Base-by-base conservation (phyloP, 2,113 vertebrate genomes). In the Callionymus lyra region DNA sequence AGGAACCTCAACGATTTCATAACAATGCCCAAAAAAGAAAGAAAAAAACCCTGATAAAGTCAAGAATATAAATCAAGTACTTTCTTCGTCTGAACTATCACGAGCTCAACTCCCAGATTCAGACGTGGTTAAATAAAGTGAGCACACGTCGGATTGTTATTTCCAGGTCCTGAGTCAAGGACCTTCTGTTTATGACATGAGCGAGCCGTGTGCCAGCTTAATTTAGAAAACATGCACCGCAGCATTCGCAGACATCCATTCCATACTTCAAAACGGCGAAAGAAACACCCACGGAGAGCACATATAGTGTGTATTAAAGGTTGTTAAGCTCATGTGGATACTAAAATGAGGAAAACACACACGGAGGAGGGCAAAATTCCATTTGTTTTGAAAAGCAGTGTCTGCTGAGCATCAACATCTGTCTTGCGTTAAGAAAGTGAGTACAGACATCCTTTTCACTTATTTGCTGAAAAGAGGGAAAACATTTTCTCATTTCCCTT, bases 381-480 rank as follows among this genome's bases (percentile, higher is more conserved):
- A 56, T 67, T 73, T 75, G 60, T 77, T 72, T 72, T 70, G 59
- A 69, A 59, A 74, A 72, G 63, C 62, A 36, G 49, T 53, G 65
- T 75, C 77, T 80, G 74, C 62, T 60, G 64, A 74, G 62, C 75
- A 71, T 80, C 70, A 74, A 66, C 74, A 81, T 81, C 78, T 81
- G 80, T 72, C 78, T 84, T 78, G 72, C 65, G 70, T 84, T 82
- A 74, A 68, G 63, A 54, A 51, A 45, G 19, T 59, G 61, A 78
- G 69, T 42, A 71, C 74, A 82, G 76, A 74, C 76, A 75, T 76
- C 74, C 72, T 79, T 80, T 80, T 79, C 66, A 76, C 74, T 81
- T 76, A 77, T 70, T 76, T 61, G 72, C 65, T 44, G 63, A 72
- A 80, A 79, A 65, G 19, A 42, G 44, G 60, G 60, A 41, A 38